phyloP scores from a whole-genome alignment of 2,888 invertebrate genomes.

The Drosophila merina region DNA sequence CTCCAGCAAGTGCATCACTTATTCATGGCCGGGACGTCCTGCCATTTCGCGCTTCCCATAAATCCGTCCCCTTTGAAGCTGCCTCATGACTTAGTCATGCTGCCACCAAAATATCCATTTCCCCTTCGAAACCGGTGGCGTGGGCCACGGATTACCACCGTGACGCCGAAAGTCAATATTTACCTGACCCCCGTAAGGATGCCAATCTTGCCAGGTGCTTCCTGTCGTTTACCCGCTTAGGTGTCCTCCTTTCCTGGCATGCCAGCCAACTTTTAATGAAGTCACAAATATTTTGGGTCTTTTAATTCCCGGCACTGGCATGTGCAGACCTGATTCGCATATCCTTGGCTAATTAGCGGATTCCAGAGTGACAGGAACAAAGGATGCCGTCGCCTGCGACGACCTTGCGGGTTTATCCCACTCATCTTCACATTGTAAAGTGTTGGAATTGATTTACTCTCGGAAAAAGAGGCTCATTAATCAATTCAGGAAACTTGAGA shows the following conservation, averaged over 20 bases:
- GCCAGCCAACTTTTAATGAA: constrained; percentile 37
- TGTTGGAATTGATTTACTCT: constrained; percentile 21
- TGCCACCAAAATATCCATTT: constrained; percentile 5
- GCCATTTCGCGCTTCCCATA: background rate
- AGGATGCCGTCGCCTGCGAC: constrained; percentile 1
- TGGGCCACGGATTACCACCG: constrained; percentile 31
- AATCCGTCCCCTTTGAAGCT: constrained; percentile 36
- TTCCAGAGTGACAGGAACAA: constrained; percentile 13
- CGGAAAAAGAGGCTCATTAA: constrained; percentile 29
- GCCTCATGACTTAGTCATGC: constrained; percentile 67
- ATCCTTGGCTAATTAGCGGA: constrained; percentile 58
- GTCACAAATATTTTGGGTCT: constrained; percentile 40
- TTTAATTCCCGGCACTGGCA: constrained; percentile 22
- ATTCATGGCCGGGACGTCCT: constrained; percentile 35
- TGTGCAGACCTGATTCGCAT: constrained; percentile 56
- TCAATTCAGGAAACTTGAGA: constrained; percentile 20
- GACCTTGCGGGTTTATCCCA: constrained; percentile 22
- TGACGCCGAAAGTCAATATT: constrained; percentile 45
- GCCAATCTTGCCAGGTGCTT: constrained; percentile 27
- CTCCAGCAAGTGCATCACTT: constrained; percentile 31
- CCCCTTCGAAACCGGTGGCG: background rate
- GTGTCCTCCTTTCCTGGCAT: constrained; percentile 13
- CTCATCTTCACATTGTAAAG: constrained; percentile 1
- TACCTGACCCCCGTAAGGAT: constrained; percentile 23
- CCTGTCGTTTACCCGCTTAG: constrained; percentile 10